Evolutionary conservation across 2,797 vertebrate species (phyloP).

Genomic region (Falco cherrug): DNA sequence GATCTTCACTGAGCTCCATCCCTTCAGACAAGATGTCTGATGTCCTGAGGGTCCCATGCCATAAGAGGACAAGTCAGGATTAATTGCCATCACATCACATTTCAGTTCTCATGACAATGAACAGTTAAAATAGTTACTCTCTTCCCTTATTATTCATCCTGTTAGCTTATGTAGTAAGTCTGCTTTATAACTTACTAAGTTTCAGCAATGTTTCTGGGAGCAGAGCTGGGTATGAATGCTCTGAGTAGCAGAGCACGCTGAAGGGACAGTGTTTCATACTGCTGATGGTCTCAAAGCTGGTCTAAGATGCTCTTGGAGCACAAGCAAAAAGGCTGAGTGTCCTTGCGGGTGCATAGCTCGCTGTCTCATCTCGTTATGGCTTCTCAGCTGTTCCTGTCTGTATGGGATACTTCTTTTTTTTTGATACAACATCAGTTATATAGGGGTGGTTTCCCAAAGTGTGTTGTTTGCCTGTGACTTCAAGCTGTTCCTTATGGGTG

Average conservation of each 20-base stretch:
- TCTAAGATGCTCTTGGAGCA: background rate
- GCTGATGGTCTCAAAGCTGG: background rate
- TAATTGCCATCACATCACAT: background rate
- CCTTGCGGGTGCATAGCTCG: background rate
- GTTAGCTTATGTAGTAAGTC: background rate
- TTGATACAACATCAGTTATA: background rate
- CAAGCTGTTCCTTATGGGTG: background rate
- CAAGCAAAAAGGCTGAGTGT: background rate
- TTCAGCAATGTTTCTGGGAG: background rate
- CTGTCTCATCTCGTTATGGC: background rate
- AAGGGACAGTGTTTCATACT: background rate
- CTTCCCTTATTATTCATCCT: background rate
- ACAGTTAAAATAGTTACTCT: background rate
- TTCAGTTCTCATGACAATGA: background rate
- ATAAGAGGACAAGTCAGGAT: background rate
- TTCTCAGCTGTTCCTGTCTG: background rate
- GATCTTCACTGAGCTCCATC: background rate
- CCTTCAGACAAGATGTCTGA: background rate
- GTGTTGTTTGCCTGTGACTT: background rate
- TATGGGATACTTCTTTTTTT: background rate
- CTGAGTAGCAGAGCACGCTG: background rate
- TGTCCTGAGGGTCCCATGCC: background rate
- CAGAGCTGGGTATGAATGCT: background rate
- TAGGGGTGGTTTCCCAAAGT: background rate
- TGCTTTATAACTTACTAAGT: background rate